phyloP scores from a whole-genome alignment of 2,888 invertebrate species.

The Oasisia sp. region DNA sequence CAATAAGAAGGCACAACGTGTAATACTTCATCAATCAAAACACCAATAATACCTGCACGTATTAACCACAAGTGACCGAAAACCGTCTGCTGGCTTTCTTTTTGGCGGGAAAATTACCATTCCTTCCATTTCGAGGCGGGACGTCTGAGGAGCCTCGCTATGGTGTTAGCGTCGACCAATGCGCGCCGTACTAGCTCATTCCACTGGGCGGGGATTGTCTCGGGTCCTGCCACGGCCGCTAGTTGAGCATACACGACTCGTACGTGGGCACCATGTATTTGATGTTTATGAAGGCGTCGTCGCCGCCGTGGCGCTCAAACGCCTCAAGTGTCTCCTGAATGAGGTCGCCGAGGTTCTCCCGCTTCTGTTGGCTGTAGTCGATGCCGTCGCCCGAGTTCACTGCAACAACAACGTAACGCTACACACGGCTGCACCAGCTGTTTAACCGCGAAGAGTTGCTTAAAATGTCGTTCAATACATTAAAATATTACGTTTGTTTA shows the following conservation, averaged over 20 bases:
- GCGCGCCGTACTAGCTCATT: neutral
- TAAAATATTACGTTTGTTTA: too few relatives aligned
- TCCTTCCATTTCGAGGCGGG: neutral
- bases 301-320: constrained; percentile 91
- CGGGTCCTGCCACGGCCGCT: neutral
- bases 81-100: neutral
- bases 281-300: constrained; percentile 96
- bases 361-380: constrained; percentile 86
- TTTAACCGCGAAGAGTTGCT: too few relatives aligned
- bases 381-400: constrained; percentile 90
- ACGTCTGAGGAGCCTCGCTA: neutral
- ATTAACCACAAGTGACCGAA: neutral
- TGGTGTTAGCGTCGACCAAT: neutral
- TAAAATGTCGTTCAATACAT: too few relatives aligned
- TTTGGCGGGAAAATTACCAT: neutral
- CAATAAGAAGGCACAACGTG: constrained; percentile 17
- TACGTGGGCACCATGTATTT: constrained; percentile 98
- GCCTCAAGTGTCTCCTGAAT: constrained; percentile 91
- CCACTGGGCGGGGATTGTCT: neutral
- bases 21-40: constrained; percentile 17
- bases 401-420: constrained; percentile 63
- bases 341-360: constrained; percentile 88
- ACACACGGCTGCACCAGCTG: too few relatives aligned
- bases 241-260: constrained; percentile 77
- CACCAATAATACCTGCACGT: neutral